Evolutionary conservation across 2,888 invertebrate genomes (phyloP).

Genomic region (Sipha maydis): DNA sequence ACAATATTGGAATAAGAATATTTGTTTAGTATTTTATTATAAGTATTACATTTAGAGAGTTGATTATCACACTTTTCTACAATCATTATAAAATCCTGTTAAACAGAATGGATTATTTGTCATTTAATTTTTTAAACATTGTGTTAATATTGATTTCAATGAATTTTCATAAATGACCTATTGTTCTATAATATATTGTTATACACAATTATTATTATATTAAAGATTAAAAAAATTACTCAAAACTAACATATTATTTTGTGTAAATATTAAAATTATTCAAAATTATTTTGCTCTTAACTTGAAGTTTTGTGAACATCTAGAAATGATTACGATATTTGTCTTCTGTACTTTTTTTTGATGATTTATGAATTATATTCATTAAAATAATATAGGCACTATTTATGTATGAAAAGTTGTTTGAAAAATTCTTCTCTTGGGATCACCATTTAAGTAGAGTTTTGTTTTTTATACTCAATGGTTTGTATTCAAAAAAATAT

Average conservation of each 20-base stretch:
- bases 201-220: neutral
- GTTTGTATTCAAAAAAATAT: too few species aligned
- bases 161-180: neutral
- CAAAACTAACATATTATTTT: neutral
- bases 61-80: too few species aligned
- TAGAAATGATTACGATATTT: neutral
- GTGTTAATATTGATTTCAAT: neutral
- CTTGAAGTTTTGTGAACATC: neutral
- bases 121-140: neutral
- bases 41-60: too few species aligned
- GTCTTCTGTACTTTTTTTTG: neutral
- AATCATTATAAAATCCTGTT: too few species aligned
- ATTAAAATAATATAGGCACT: neutral
- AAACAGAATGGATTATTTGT: neutral
- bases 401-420: neutral
- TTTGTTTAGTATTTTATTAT: too few species aligned
- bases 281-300: neutral
- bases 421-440: neutral
- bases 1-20: too few species aligned
- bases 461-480: too few species aligned
- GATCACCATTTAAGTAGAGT: neutral
- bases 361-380: neutral
- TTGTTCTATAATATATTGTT: neutral
- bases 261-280: conserved; percentile 4
- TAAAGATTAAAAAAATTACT: neutral